phyloP scores from a whole-genome alignment of 2,797 vertebrate species.

The Arctocebus calabarensis region DNA sequence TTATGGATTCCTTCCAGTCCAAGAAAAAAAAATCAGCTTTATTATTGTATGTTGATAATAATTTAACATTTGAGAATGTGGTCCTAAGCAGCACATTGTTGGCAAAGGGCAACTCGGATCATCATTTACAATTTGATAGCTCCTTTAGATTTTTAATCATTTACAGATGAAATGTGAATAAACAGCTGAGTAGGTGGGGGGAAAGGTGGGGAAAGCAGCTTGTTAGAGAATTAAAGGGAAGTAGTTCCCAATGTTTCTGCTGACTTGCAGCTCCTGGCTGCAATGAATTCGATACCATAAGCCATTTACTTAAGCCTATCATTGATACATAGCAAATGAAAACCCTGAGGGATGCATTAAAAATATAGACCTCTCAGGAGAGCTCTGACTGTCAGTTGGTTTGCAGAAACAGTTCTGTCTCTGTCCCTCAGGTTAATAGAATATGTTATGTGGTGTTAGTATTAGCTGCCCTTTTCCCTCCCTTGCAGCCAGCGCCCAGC shows the following conservation, averaged over 20 bases:
- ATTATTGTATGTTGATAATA: conserved; percentile 33
- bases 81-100: conserved; percentile 16
- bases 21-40: conserved; percentile 44
- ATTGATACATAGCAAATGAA: conserved; percentile 58
- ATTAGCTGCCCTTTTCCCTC: neutral
- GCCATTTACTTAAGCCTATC: conserved; percentile 63
- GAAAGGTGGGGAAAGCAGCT: neutral
- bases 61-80: conserved; percentile 16
- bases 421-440: neutral
- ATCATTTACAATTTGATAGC: neutral
- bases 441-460: neutral
- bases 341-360: conserved; percentile 41
- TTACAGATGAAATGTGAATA: neutral
- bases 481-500: neutral
- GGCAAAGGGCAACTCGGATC: conserved; percentile 31
- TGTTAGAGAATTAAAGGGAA: conserved; percentile 12
- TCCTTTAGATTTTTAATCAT: neutral
- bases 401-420: neutral
- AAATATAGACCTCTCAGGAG: conserved; percentile 39
- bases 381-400: conserved; percentile 46
- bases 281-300: conserved; percentile 31
- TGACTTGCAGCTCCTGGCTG: conserved; percentile 38
- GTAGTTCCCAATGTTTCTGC: neutral
- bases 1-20: conserved; percentile 13
- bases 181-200: neutral